A percentile compares a stretch with the other conserved stretches of the same genome.
phyloP scores from a whole-genome alignment of 2,113 vertebrate genomes.

The Poeciliopsis occidentalis region DNA sequence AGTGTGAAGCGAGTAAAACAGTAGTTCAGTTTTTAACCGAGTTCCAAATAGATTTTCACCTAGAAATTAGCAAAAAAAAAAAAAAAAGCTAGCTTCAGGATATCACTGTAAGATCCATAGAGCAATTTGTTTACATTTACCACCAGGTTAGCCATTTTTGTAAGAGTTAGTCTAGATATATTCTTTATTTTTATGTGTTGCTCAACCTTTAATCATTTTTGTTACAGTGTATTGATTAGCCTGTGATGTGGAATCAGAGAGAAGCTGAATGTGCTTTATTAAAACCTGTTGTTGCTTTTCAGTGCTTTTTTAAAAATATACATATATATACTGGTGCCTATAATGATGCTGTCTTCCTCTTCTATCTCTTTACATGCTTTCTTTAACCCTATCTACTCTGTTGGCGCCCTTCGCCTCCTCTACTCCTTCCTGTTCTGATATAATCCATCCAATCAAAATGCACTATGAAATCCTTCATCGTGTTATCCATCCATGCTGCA shows the following conservation, averaged over 20 bases:
- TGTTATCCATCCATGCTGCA: slow-evolving; percentile 87
- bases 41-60: not conserved
- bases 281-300: slow-evolving; percentile 42
- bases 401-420: slow-evolving; percentile 74
- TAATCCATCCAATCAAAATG: slow-evolving; percentile 96
- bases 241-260: slow-evolving; percentile 20
- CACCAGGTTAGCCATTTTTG: not conserved
- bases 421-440: slow-evolving; percentile 76
- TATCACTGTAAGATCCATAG: not conserved
- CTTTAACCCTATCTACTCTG: slow-evolving; percentile 87
- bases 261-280: slow-evolving; percentile 37
- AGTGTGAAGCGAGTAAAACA: not conserved
- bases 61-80: not conserved
- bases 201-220: not conserved
- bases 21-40: not conserved
- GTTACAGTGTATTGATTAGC: not conserved
- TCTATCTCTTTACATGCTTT: slow-evolving; percentile 94
- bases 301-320: slow-evolving; percentile 6
- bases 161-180: not conserved
- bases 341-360: slow-evolving; percentile 89
- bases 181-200: not conserved
- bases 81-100: too few species aligned
- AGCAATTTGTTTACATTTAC: not conserved
- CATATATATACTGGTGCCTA: slow-evolving; percentile 44
- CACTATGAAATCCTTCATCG: slow-evolving; percentile 91